A percentile compares a stretch with the other conserved stretches of the same genome.
Evolutionary conservation across 2,888 invertebrate species (phyloP).

Genomic region (Apeira syringaria): DNA sequence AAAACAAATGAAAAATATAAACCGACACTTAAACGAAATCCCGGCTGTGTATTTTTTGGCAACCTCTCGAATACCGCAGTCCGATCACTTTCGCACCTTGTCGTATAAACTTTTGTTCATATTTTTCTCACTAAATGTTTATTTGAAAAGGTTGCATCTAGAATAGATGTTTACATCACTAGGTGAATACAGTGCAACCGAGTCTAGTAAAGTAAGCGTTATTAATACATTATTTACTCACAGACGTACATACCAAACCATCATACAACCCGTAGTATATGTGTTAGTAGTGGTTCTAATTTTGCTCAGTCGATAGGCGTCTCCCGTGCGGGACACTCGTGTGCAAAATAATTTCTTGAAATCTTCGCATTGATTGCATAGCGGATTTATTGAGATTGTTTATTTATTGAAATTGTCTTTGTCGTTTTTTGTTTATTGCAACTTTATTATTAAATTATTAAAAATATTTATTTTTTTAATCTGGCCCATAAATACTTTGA

Average conservation of each 20-base stretch:
- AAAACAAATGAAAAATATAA: too few species aligned
- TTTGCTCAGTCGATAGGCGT: slow-evolving; percentile 27
- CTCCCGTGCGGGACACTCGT: slow-evolving; percentile 2
- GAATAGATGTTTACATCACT: slow-evolving; percentile 2
- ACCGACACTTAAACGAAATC: slow-evolving; percentile 4
- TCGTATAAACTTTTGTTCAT: slow-evolving; percentile 1
- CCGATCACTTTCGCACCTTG: slow-evolving; percentile 17
- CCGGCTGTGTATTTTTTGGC: slow-evolving; percentile 12
- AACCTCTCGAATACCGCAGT: slow-evolving; percentile 25
- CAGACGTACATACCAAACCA: slow-evolving; percentile 23
- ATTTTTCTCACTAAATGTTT: not conserved
- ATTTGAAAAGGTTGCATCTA: not conserved
- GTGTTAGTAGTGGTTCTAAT: too few species aligned
- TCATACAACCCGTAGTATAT: too few species aligned
- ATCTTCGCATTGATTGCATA: too few species aligned
- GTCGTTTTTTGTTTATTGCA: too few species aligned
- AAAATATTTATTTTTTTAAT: too few species aligned
- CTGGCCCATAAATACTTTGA: too few species aligned
- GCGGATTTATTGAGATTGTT: too few species aligned
- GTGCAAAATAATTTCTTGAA: not conserved
- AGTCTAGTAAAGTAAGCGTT: slow-evolving; percentile 58
- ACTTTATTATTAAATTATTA: too few species aligned
- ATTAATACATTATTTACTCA: slow-evolving; percentile 62
- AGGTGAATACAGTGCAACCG: slow-evolving; percentile 8
- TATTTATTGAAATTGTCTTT: too few species aligned